phyloP scores from a whole-genome alignment of 2,113 vertebrate genomes.

The Panthera tigris region DNA sequence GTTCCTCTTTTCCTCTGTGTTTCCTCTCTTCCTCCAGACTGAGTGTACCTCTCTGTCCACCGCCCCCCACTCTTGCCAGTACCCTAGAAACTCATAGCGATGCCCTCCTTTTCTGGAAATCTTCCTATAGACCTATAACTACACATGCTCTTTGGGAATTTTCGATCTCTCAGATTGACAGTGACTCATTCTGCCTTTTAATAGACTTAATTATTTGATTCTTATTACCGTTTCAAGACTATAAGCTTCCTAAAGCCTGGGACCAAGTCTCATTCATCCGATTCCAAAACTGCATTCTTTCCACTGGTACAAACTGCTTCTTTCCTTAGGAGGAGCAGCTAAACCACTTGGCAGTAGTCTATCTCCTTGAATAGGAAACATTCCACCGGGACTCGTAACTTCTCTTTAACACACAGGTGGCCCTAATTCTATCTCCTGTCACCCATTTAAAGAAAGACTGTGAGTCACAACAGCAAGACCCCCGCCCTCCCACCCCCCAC shows the following conservation, averaged over 20 bases:
- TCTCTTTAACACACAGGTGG: neutral
- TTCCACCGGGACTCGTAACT: neutral
- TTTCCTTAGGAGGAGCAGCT: neutral
- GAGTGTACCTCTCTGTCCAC: neutral
- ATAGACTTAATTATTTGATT: neutral
- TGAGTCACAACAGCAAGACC: neutral
- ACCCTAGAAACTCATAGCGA: neutral
- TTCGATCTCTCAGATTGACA: constrained; percentile 5
- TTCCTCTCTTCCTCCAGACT: neutral
- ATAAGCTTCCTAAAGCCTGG: neutral
- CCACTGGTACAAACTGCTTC: neutral
- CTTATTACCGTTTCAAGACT: neutral
- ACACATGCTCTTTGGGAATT: neutral
- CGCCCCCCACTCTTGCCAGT: neutral
- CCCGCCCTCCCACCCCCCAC: too few relatives aligned
- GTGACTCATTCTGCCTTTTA: neutral
- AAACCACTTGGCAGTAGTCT: neutral
- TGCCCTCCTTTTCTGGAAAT: neutral
- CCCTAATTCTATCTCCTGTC: neutral
- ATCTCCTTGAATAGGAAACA: neutral
- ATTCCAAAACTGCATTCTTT: neutral
- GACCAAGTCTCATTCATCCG: neutral
- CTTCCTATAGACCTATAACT: neutral
- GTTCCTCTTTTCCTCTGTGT: neutral
- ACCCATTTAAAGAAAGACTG: neutral